phyloP scores from a whole-genome alignment of 2,797 vertebrate species.

The Coregonus suidteri region DNA sequence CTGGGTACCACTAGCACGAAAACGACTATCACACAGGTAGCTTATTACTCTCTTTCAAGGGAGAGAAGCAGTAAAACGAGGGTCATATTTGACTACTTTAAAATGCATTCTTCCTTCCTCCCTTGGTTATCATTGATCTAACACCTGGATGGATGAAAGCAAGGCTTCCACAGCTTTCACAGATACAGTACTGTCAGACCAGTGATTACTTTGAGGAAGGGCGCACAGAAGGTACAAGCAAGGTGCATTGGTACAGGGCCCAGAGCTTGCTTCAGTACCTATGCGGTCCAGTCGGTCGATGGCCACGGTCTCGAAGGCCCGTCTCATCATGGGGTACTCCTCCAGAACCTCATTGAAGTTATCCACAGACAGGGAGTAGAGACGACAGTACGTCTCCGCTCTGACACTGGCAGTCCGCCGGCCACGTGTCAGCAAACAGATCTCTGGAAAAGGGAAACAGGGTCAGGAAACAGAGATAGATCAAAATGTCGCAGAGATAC shows the following conservation, averaged over 20 bases:
- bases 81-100: too few species aligned
- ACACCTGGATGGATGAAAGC: background rate
- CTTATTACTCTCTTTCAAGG: background rate
- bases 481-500: background rate
- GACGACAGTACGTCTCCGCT: slow-evolving; percentile 89
- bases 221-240: background rate
- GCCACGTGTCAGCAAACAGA: slow-evolving; percentile 89
- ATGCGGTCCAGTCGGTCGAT: slow-evolving; percentile 93
- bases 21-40: background rate
- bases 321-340: slow-evolving; percentile 95
- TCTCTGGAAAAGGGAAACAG: slow-evolving; percentile 71
- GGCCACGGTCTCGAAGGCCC: slow-evolving; percentile 92
- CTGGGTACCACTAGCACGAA: background rate
- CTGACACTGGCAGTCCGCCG: slow-evolving; percentile 89
- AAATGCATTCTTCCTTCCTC: too few species aligned
- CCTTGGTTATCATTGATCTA: background rate
- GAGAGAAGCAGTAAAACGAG: too few species aligned
- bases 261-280: slow-evolving; percentile 66
- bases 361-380: slow-evolving; percentile 91
- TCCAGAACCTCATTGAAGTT: slow-evolving; percentile 94
- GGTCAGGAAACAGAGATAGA: slow-evolving; percentile 15
- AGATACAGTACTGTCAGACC: background rate
- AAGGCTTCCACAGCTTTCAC: background rate
- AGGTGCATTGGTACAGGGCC: background rate
- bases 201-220: background rate